Conservation (phyloP, 2,888 invertebrate species). For the Nebria brevicollis region DNA sequence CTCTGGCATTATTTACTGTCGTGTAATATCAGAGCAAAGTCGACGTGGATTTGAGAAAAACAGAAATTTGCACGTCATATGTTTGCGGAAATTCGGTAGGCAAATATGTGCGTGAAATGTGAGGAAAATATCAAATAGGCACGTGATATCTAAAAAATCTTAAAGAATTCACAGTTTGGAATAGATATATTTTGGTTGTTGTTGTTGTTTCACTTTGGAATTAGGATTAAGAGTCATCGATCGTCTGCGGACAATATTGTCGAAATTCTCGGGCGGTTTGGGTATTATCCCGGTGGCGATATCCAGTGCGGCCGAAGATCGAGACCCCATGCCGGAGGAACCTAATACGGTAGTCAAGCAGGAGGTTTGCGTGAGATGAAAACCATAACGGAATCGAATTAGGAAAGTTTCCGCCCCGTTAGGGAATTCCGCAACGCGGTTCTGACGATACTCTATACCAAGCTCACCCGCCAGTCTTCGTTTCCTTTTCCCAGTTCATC, state of each 20-base stretch:
- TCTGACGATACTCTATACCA: conserved; percentile 3
- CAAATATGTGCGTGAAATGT: not conserved
- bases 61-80: not conserved
- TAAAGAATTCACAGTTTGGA: not conserved
- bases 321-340: conserved; percentile 11
- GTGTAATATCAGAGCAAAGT: not conserved
- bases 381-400: conserved; percentile 56
- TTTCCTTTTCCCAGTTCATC: not conserved
- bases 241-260: not conserved
- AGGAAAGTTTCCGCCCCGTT: conserved; percentile 55
- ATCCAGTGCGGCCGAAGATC: conserved; percentile 46
- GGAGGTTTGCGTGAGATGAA: conserved; percentile 55
- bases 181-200: no score
- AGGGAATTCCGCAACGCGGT: conserved; percentile 49
- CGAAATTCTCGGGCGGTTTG: conserved; percentile 16
- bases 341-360: conserved; percentile 54
- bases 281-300: conserved; percentile 47
- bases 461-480: not conserved
- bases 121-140: not conserved
- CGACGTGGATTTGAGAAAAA: not conserved
- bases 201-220: not conserved
- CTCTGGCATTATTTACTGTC: not conserved
- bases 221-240: not conserved
- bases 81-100: not conserved
- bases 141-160: not conserved